Conservation (phyloP, 2,888 invertebrate species). For the Hirtodrosophila cameraria region DNA sequence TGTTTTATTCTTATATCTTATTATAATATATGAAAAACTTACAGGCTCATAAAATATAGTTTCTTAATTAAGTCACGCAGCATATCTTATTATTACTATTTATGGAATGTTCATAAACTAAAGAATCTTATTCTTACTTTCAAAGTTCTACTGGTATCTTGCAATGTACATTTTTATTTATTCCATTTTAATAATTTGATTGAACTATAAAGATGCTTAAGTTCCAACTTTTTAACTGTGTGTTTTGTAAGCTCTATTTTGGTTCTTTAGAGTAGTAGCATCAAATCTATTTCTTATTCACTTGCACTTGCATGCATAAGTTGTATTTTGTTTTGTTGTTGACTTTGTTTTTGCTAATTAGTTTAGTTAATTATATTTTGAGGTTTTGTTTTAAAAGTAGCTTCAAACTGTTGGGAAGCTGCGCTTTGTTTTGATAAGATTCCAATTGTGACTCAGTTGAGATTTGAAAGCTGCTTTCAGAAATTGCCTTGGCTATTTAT, state of each 20-base stretch:
- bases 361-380: constrained; percentile 59
- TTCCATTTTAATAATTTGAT: no score
- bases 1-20: no score
- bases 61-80: no score
- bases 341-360: constrained; percentile 42
- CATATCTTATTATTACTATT: no score
- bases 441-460: constrained; percentile 33
- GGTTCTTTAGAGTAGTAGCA: constrained; percentile 6
- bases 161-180: no score
- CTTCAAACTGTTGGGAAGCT: constrained; percentile 27
- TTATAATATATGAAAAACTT: no score
- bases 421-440: constrained; percentile 44
- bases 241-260: constrained; percentile 3
- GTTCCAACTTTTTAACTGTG: no score
- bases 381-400: constrained; percentile 24
- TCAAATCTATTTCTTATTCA: constrained; percentile 44
- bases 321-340: constrained; percentile 17
- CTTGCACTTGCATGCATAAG: constrained; percentile 50
- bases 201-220: no score
- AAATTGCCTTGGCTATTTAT: neutral
- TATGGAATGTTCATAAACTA: no score
- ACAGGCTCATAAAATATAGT: no score
- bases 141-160: no score
- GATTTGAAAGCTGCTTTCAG: constrained; percentile 5
- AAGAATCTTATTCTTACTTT: no score